Evolutionary conservation across 2,797 vertebrate species (phyloP), one percentile per base, ranked within the genome.

Genomic region (Molossus molossus): DNA sequence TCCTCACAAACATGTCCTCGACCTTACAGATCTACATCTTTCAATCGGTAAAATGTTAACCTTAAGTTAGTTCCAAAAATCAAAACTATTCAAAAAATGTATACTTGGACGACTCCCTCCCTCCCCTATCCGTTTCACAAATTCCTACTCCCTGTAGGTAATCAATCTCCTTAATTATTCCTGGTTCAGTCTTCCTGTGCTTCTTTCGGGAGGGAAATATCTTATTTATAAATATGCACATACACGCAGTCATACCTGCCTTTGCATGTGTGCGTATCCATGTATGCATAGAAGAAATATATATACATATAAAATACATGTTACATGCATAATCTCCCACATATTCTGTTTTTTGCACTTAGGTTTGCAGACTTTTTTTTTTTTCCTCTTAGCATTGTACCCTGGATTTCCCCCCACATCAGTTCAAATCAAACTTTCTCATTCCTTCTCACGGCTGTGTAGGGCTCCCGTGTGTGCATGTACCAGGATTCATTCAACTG

Each of bases 371-470:
- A 4, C 12, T 17, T 20, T 15, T 60, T 45, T 40, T 12, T 21
- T 20, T 15, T 60, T 50, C 5, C 18, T 8, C n/a, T 45, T 64
- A 5, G 1, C 0, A 0, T n/a, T 33, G 50, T 55, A 14, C 20
- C n/a, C 55, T 14, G 14, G 48, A 11, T 15, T 20, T 20, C 7
- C 2, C 11, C 23, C 14, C 25, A 2, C 27, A 4, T 40, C 60
- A 3, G 3, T 13, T 25, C 27, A 0, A 0, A 11, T 13, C 18
- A 55, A 18, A 5, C 9, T 0, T 27, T 9, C 33, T 65, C n/a
- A 0, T 17, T 55, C 50, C 20, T 40, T 25, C 10, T 33, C 11
- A 12, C 13, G 1, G 27, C 25, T 9, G 3, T 9, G 1, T 45
- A 15, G 5, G 9, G 14, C 50, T 57, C 69, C 12, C 1, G 0